These are phyloP conservation scores for Nesometra sesokonis DNA, from an alignment of 35 echinoderm and acorn worm genomes.

Conservation along the genomic window DNA sequence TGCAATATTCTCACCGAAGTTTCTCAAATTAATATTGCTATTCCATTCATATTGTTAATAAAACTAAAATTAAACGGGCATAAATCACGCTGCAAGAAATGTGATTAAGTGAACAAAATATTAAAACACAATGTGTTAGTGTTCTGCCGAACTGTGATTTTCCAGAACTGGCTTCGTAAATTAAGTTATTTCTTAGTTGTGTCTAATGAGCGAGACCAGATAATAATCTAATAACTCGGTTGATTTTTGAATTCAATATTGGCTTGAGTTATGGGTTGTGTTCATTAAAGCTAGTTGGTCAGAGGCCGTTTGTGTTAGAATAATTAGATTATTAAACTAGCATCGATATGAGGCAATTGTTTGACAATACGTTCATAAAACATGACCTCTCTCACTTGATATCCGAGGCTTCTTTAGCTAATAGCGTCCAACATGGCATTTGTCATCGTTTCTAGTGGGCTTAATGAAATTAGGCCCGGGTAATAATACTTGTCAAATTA, in stretches of 20 bases:
- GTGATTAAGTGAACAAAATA: no score
- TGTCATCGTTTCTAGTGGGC: no score
- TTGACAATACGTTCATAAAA: background rate
- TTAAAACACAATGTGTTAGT: background rate
- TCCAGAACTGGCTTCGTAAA: background rate
- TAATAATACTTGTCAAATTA: background rate
- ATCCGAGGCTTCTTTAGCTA: background rate
- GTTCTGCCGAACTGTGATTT: background rate
- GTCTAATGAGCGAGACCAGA: background rate
- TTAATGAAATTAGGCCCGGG: background rate
- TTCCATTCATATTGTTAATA: no score
- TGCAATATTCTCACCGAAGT: no score
- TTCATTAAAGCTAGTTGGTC: background rate
- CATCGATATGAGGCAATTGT: background rate
- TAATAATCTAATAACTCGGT: background rate
- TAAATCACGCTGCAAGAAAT: no score
- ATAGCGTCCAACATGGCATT: background rate
- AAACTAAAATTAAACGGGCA: no score
- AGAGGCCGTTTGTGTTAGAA: background rate
- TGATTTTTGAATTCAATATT: background rate
- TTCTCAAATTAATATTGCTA: no score
- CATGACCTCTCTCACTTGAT: background rate
- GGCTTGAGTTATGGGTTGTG: background rate
- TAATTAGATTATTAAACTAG: background rate
- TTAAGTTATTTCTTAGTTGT: background rate